Evolutionary conservation across 2,113 vertebrate genomes (phyloP).

Genomic region (Oryzias woworae): DNA sequence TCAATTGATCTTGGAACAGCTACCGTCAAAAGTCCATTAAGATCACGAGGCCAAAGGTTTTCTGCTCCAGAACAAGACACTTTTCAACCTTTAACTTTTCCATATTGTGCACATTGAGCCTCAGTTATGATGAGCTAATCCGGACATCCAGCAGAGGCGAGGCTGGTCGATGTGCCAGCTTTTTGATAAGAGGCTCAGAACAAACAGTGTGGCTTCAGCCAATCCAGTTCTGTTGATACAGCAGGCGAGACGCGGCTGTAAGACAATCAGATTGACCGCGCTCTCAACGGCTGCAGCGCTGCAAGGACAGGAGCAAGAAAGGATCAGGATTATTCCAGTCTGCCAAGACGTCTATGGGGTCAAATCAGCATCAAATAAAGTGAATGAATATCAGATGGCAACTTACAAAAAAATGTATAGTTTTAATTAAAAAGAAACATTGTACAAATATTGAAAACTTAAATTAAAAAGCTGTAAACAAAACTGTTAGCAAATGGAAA

Average conservation of each 20-base stretch:
- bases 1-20: no score
- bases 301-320: background rate
- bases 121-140: no score
- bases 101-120: no score
- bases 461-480: no score
- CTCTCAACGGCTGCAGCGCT: slow-evolving; percentile 35
- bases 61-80: no score
- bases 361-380: background rate
- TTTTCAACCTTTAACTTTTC: no score
- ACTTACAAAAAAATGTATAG: slow-evolving; percentile 5
- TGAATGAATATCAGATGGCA: background rate
- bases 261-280: slow-evolving; percentile 55
- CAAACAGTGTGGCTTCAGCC: slow-evolving; percentile 30
- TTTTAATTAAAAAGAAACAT: no score
- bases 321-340: background rate
- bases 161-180: slow-evolving; percentile 10
- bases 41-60: no score
- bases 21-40: no score
- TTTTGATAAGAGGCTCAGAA: slow-evolving; percentile 35
- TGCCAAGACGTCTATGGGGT: background rate
- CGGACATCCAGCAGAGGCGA: background rate
- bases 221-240: slow-evolving; percentile 6
- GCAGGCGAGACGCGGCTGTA: slow-evolving; percentile 30
- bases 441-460: no score
- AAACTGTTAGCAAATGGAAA: no score